Evolutionary conservation across 2,113 vertebrate species (phyloP).

Genomic region (Alces alces): DNA sequence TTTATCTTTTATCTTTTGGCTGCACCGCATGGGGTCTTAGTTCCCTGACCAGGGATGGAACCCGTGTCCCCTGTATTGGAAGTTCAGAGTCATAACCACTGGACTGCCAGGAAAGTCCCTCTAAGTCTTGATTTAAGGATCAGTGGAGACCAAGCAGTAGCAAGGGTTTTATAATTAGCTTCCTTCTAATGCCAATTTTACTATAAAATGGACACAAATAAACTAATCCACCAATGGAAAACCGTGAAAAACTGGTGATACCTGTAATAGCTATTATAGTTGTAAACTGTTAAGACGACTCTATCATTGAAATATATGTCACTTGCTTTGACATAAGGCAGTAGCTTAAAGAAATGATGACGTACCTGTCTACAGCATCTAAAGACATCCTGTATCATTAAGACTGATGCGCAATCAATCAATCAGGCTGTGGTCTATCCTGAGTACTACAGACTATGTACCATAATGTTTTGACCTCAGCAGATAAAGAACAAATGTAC

Average conservation of each 20-base stretch:
- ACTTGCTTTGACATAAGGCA: background rate
- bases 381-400: background rate
- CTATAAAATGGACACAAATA: background rate
- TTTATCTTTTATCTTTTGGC: background rate
- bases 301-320: background rate
- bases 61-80: background rate
- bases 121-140: background rate
- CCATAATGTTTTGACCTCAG: background rate
- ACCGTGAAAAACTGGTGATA: background rate
- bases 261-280: background rate
- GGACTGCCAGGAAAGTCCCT: background rate
- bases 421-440: background rate
- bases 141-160: background rate
- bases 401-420: background rate
- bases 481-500: background rate
- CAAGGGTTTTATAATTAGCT: background rate
- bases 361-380: background rate
- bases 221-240: background rate
- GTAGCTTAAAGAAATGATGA: background rate
- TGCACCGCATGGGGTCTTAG: background rate
- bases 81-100: background rate
- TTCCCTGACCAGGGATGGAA: background rate
- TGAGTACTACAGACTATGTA: background rate
- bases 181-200: background rate
- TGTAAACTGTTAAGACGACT: background rate